A percentile compares a stretch with the other conserved stretches of the same genome.
These are phyloP conservation scores for Balaeniceps rex DNA, from an alignment of 2,113 vertebrate genomes.

Conservation along the genomic window DNA sequence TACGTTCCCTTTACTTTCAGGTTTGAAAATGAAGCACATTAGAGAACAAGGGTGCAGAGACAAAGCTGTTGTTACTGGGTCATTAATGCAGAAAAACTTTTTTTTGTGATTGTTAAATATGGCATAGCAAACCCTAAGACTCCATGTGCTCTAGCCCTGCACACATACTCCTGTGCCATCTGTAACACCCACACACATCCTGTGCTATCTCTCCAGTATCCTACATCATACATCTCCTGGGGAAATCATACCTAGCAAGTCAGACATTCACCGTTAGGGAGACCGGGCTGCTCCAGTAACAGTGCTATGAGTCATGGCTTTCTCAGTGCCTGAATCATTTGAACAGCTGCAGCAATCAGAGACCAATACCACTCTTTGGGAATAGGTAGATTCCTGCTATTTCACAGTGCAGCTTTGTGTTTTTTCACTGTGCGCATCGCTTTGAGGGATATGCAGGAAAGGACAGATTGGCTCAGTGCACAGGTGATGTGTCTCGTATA, in stretches of 20 bases:
- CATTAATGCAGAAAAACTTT: not conserved
- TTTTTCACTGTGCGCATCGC: not conserved
- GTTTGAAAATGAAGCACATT: not conserved
- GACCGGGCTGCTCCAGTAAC: not conserved
- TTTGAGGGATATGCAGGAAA: not conserved
- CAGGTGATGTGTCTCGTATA: not conserved
- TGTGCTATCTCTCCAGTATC: not conserved
- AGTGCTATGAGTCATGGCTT: not conserved
- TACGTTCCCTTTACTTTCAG: not conserved
- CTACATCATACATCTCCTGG: not conserved
- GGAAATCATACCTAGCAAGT: not conserved
- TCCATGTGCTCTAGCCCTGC: not conserved
- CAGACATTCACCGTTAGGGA: not conserved
- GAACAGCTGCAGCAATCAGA: not conserved
- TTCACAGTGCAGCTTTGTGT: not conserved
- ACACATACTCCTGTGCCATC: not conserved
- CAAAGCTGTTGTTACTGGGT: not conserved
- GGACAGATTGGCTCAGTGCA: not conserved
- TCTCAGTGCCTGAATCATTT: not conserved
- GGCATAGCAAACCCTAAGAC: not conserved
- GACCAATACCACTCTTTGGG: not conserved
- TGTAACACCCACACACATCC: slow-evolving; percentile 35
- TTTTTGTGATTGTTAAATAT: not conserved
- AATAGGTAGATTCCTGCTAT: not conserved
- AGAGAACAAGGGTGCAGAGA: not conserved